Base-by-base conservation (phyloP, 2,888 invertebrate species). In the Lasiommata megera region DNA sequence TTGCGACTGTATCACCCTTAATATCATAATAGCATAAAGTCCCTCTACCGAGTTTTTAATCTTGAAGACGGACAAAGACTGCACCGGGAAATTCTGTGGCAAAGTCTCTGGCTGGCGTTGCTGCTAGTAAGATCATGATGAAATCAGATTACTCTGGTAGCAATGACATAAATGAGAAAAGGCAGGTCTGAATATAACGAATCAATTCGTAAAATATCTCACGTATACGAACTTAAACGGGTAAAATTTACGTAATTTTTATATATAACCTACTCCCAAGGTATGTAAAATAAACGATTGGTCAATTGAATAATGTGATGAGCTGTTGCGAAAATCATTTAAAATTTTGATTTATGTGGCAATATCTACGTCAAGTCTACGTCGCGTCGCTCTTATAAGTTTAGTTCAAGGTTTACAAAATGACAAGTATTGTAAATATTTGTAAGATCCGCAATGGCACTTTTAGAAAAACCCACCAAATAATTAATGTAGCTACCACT, bases 221-320 rank as follows among this genome's bases (percentile, higher is more conserved):
- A 37, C 34, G 18, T 23, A 48, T 34, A 18, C 14, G 14, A 36
- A 23, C 43, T 54, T 70, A 63, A 68, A 68, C 60, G 68, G 68
- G 65, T 67, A 64, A 67, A 63, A 63, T 76, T 75, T 77, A 67
- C 75, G 73, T 71, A 82, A 79, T 47, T 71, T 67, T 71, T 67
- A 55, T 48, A 47, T 57, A 46, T 44, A 51, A 51, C 46, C 47
- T 28, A 53, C 37, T 40, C 40, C 46, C 29, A 46, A 17, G 46
- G 31, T 31, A 46, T 51, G 36, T 37, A n/a, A 48, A 50, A 61
- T 53, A 52, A 6, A 43, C 69, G 71, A 72, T 66, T 67, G 70
- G 67, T 68, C 64, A 66, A 60, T 66, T 71, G 68, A 64, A 65
- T 64, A 69, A 70, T 68, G 54, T 65, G 65, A 66, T 67, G 63